Base-by-base conservation (phyloP, 2,888 invertebrate genomes). In the Troides aeacus region DNA sequence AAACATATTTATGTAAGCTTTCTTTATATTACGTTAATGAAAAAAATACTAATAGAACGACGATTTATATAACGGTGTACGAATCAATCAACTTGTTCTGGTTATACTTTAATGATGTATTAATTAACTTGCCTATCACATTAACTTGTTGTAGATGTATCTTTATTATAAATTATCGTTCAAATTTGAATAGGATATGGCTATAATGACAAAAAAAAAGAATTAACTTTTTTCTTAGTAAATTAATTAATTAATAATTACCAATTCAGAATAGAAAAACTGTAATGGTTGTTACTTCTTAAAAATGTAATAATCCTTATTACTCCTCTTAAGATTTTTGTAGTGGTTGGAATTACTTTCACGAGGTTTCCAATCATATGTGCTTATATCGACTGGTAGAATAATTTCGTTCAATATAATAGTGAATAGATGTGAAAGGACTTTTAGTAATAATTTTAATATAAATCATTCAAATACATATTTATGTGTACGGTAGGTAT, bases 1-100 rank as follows among this genome's bases (percentile, higher is more conserved):
- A 8, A 87, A 89, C 67, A 91, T 92, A 77, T 92, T 92, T 78
- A 91, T 88, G 92, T 92, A 82, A 88, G 89, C 73, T 46, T 63
- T 36, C 58, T 57, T 64, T 61, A 21, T 61, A 58, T 58, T 58
- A 58, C 4, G 57, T 58, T 58, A 23, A 58, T 23, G 57, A 58
- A 58, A 8, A 24, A 24, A 21, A 58, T n/a, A n/a, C 57, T n/a
- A 58, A 24, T 15, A 58, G 57, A 53, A 53, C 6, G 30, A 30
- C 30, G 30, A 5, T 3, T 2, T 5, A 30, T 30, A 30, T 5
- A 30, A 53, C n/a, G n/a, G 15, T 46, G 12, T n/a, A 53, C 6
- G 53, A 3, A 18, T n/a, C 2, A 53, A n/a, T 53, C n/a, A 53
- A 53, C n/a, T 7, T 53, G 23, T 58, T 58, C 23, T 58, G 7